A percentile compares a stretch with the other conserved stretches of the same genome.
These are phyloP conservation scores for Tokudaia muenninki DNA, from an alignment of 2,797 vertebrate genomes.

Conservation along the genomic window DNA sequence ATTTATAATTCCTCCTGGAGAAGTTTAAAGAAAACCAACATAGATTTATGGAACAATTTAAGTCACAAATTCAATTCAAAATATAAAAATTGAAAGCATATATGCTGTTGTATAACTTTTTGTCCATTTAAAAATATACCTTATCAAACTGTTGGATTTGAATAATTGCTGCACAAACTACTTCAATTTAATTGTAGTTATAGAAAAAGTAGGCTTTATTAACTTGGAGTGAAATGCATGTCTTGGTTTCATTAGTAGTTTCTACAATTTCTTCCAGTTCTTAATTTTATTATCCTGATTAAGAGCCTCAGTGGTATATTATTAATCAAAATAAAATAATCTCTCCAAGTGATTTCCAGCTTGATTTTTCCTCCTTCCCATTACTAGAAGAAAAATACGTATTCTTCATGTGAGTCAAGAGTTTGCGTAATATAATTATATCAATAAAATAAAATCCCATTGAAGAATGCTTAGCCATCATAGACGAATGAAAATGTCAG, in stretches of 20 bases:
- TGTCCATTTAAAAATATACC: background rate
- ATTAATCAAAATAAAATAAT: constrained; percentile 21
- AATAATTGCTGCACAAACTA: background rate
- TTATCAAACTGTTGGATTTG: constrained; percentile 19
- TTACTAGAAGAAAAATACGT: background rate
- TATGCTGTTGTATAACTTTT: background rate
- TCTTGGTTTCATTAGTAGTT: constrained; percentile 14
- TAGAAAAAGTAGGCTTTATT: background rate
- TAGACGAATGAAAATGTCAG: background rate
- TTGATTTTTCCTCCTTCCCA: background rate
- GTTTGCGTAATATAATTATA: background rate
- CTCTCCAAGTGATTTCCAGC: background rate
- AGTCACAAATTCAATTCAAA: background rate
- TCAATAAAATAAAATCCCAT: background rate
- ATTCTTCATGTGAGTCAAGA: background rate
- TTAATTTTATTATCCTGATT: constrained; percentile 40
- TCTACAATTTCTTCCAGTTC: constrained; percentile 7
- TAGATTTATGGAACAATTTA: background rate
- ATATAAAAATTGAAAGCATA: constrained; percentile 3
- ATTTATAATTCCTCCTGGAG: constrained; percentile 22
- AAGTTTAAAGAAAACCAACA: background rate
- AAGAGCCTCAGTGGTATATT: background rate
- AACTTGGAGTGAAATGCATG: background rate
- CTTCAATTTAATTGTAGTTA: constrained; percentile 12
- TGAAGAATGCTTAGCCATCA: background rate